phyloP scores from a whole-genome alignment of 2,113 vertebrate species.

The Cyprichromis sp. region DNA sequence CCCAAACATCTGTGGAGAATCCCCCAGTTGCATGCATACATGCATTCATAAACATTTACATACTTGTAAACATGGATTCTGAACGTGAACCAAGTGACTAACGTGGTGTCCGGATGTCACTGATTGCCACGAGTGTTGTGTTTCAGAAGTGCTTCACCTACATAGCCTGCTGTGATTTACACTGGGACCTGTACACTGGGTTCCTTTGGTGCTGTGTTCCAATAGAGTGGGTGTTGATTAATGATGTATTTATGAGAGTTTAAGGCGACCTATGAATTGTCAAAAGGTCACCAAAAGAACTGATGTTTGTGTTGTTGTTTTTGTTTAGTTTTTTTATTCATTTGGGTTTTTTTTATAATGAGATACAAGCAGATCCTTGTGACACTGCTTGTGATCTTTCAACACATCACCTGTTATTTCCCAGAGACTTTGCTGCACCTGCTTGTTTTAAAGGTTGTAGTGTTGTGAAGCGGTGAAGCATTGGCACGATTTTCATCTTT shows the following conservation, averaged over 20 bases:
- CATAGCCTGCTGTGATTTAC: conserved; percentile 1
- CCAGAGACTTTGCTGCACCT: neutral
- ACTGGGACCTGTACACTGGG: neutral
- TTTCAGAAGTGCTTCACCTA: conserved; percentile 42
- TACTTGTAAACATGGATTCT: conserved; percentile 50
- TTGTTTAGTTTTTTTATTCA: neutral
- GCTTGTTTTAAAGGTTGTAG: neutral
- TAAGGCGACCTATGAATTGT: neutral
- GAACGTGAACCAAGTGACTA: conserved; percentile 47
- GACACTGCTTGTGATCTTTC: neutral
- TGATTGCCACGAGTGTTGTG: conserved; percentile 48
- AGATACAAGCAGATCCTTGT: neutral
- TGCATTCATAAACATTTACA: conserved; percentile 65
- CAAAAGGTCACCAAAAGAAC: neutral
- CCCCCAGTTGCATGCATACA: conserved; percentile 49
- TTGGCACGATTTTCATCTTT: neutral
- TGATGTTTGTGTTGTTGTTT: neutral
- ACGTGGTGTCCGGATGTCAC: conserved; percentile 41
- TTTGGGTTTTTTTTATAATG: neutral
- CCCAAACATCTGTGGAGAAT: conserved; percentile 49
- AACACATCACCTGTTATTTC: neutral
- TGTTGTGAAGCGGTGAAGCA: neutral
- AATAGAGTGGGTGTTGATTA: neutral
- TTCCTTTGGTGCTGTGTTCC: neutral
- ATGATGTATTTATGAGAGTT: neutral